Conservation (phyloP, 2,113 vertebrate species). For the Cephalopterus ornatus region DNA sequence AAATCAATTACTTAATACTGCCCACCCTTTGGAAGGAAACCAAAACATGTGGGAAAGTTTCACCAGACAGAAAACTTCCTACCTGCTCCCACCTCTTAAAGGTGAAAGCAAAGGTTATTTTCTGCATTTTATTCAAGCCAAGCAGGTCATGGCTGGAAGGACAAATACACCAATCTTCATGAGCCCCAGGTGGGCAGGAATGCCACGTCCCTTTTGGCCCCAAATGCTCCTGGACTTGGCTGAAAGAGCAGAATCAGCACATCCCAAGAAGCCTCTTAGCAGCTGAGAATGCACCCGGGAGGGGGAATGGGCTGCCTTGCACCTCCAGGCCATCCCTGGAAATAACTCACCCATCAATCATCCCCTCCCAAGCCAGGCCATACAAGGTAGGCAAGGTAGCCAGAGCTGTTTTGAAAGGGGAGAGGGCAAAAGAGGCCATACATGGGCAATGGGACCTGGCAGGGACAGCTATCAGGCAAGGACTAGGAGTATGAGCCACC, state of each 20-base stretch:
- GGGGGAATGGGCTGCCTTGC: slow-evolving; percentile 74
- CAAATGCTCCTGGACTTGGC: slow-evolving; percentile 37
- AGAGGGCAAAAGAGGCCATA: not conserved
- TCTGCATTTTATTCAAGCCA: not conserved
- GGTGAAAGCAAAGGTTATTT: not conserved
- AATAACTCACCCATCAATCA: slow-evolving; percentile 73
- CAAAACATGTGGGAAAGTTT: not conserved
- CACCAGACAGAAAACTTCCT: not conserved
- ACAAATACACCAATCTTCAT: not conserved
- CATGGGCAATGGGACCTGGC: not conserved
- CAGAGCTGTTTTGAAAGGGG: accelerated
- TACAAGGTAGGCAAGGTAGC: slow-evolving; percentile 55
- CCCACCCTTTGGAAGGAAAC: not conserved
- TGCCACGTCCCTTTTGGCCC: not conserved
- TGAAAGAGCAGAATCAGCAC: slow-evolving; percentile 49
- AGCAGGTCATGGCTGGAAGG: not conserved
- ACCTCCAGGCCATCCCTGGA: slow-evolving; percentile 75
- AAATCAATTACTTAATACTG: slow-evolving; percentile 27
- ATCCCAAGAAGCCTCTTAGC: slow-evolving; percentile 65
- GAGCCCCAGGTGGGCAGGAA: not conserved
- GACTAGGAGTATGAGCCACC: not conserved
- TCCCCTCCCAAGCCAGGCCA: slow-evolving; percentile 72
- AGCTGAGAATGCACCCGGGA: slow-evolving; percentile 81
- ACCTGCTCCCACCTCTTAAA: not conserved
- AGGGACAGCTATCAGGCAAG: not conserved